Conservation (phyloP, 2,797 vertebrate genomes). For the Pteronotus mesoamericanus region DNA sequence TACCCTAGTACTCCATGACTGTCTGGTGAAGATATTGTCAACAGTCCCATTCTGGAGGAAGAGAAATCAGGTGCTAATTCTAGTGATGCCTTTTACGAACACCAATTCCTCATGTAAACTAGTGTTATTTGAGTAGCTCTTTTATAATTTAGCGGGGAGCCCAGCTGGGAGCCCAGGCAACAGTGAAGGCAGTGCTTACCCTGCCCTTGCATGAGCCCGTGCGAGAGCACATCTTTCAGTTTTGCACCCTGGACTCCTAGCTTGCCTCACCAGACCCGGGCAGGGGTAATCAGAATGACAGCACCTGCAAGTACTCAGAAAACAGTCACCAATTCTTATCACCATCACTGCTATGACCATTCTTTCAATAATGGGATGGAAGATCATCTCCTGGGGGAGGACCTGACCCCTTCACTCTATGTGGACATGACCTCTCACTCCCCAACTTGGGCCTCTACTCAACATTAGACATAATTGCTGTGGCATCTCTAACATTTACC, state of each 20-base stretch:
- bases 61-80: background rate
- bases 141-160: background rate
- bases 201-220: rapidly evolving
- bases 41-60: background rate
- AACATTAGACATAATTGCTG: background rate
- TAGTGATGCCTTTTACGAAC: background rate
- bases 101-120: no score
- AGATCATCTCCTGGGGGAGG: no score
- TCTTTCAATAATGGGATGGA: background rate
- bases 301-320: background rate
- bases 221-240: background rate
- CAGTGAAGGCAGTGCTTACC: background rate
- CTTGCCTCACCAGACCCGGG: background rate
- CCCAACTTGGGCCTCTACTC: background rate
- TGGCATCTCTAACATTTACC: background rate
- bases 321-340: background rate
- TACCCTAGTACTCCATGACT: no score
- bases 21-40: background rate
- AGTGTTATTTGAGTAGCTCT: rapidly evolving
- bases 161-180: background rate
- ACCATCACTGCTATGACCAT: background rate
- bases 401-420: background rate
- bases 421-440: rapidly evolving
- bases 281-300: no score
- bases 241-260: background rate